Conservation (phyloP, 2,888 invertebrate species). For the Cataglyphis albicans region DNA sequence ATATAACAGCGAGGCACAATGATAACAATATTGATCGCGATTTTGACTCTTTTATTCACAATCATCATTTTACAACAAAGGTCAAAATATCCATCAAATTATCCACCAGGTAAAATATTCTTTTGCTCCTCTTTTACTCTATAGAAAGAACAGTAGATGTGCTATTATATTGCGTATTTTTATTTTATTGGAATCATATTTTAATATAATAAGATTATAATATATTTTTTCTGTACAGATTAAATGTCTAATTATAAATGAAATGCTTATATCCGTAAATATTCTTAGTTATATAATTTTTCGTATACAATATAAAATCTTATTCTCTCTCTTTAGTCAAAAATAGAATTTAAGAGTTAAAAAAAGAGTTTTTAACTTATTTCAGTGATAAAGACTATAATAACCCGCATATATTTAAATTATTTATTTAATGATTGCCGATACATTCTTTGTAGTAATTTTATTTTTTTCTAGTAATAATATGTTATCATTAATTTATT, state of each 20-base stretch:
- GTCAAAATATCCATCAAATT: conserved; percentile 49
- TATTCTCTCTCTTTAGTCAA: not conserved
- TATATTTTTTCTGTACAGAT: not conserved
- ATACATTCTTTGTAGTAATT: too few species aligned
- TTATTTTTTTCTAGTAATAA: too few species aligned
- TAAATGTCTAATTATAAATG: not conserved
- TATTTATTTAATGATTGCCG: not conserved
- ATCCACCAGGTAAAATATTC: conserved; percentile 68
- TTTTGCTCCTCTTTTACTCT: not conserved
- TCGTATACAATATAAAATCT: not conserved
- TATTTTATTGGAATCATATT: not conserved
- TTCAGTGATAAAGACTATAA: not conserved
- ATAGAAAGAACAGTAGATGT: not conserved
- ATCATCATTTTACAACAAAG: not conserved
- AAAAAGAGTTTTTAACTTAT: not conserved
- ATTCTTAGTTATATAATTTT: not conserved
- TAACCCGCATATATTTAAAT: not conserved
- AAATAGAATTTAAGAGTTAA: not conserved
- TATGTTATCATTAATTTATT: too few species aligned
- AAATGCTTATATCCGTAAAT: not conserved
- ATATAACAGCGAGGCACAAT: not conserved
- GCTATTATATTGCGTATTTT: not conserved
- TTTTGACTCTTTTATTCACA: conserved; percentile 39
- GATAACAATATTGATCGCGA: not conserved
- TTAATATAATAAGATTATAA: not conserved